phyloP scores from a whole-genome alignment of 2,888 invertebrate species.

The Yponomeuta malinellus region DNA sequence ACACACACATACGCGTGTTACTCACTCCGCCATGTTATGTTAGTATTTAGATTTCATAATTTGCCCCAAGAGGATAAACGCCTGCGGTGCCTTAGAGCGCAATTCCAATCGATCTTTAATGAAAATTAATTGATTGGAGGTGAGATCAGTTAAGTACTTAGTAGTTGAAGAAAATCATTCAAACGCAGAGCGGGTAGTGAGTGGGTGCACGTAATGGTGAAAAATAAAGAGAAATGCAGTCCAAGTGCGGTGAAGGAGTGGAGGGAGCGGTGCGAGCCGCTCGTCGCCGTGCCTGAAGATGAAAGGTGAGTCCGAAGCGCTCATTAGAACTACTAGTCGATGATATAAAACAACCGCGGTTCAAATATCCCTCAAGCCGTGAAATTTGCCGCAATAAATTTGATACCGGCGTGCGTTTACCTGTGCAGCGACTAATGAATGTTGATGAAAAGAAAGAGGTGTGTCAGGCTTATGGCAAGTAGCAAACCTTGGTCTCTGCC shows the following conservation, averaged over 20 bases:
- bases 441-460: no score
- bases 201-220: conserved; percentile 35
- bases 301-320: conserved; percentile 66
- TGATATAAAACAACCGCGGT: conserved; percentile 25
- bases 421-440: no score
- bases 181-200: conserved; percentile 5
- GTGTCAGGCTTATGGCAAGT: no score
- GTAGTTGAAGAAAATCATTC: background rate
- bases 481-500: no score
- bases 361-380: background rate
- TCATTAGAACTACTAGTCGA: conserved; percentile 66
- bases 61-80: conserved; percentile 35
- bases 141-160: background rate
- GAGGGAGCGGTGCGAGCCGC: conserved; percentile 58
- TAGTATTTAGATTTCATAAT: conserved; percentile 37
- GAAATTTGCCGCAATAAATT: no score
- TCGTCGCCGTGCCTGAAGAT: conserved; percentile 67
- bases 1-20: conserved; percentile 38
- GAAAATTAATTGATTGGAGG: conserved; percentile 18
- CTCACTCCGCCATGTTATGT: conserved; percentile 6
- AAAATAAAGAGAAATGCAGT: conserved; percentile 65
- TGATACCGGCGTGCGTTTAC: no score
- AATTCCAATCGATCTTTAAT: conserved; percentile 17
- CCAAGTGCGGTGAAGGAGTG: conserved; percentile 48
- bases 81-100: conserved; percentile 21